Evolutionary conservation across 2,797 vertebrate species (phyloP), one percentile per base, ranked within the genome.

Genomic region (Ceryle rudis): DNA sequence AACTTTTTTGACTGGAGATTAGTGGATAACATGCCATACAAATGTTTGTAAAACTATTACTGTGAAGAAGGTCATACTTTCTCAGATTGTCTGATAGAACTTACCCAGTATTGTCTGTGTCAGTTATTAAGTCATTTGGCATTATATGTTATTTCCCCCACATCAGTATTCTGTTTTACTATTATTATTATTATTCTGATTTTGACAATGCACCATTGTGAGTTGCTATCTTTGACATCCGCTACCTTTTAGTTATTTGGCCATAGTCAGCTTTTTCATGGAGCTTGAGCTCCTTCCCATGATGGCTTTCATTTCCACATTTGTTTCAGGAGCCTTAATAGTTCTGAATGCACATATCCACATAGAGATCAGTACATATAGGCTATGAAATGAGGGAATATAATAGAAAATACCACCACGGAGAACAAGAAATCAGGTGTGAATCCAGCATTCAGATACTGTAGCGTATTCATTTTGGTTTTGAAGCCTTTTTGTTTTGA

Each of bases 1-100:
- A 97, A 98, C 98, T 97, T 96, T 97, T 98, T 97, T 93, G 86
- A 97, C 94, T 96, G 91, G 95, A 97, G 79, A 95, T 98, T 93
- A 96, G 86, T 92, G 95, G 94, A 94, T 97, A 97, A 80, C 67
- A 33, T 9, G 66, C 47, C 75, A 67, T 91, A 82, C 69, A 93
- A 95, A 97, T 78, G 89, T 67, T 33, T 93, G 82, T 86, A 90
- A 90, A 96, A 92, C 75, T 90, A 7, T 93, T 93, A 85, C 64
- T 96, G 81, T 95, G 95, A 96, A 81, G 67, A 87, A 86, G 93
- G 69, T 93, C 49, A 25, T 75, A 82, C 77, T 91, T 90, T 93
- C 89, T 87, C 73, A 72, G 97, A 29, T 61, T 0, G 0, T 66
- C 15, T 57, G 42, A 35, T 77, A 26, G n/a, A 80, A 65, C 9